phyloP scores from a whole-genome alignment of 2,888 invertebrate genomes.

The Ophraella communa region DNA sequence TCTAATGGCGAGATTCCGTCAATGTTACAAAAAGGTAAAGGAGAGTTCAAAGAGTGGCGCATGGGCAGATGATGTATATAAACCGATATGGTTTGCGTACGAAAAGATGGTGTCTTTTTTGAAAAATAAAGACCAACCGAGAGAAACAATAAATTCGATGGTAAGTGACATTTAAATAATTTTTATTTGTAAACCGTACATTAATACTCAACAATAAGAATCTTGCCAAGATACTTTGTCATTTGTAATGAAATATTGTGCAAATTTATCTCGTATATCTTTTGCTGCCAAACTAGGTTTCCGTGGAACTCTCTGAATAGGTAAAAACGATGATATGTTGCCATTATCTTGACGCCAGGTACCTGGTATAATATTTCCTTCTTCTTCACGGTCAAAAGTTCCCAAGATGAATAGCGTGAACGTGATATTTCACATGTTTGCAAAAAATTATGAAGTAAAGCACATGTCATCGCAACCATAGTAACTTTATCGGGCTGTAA shows the following conservation, averaged over 20 bases:
- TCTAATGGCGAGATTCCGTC: slow-evolving; percentile 48
- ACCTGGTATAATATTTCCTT: slow-evolving; percentile 18
- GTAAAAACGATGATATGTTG: slow-evolving; percentile 10
- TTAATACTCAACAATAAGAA: too few species aligned
- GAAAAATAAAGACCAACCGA: not conserved
- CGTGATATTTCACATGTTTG: slow-evolving; percentile 17
- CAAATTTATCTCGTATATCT: not conserved
- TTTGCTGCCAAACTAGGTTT: slow-evolving; percentile 12
- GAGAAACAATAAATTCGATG: slow-evolving; percentile 8
- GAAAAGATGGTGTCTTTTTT: slow-evolving; percentile 10
- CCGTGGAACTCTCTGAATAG: slow-evolving; percentile 15
- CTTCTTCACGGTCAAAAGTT: slow-evolving; percentile 23
- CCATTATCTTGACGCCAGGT: slow-evolving; percentile 20
- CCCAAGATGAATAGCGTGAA: slow-evolving; percentile 13
- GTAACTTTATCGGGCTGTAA: too few species aligned
- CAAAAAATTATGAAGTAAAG: slow-evolving; percentile 27
- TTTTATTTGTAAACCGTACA: not conserved
- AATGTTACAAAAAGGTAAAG: not conserved
- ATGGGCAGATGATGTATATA: not conserved
- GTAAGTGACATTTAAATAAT: not conserved
- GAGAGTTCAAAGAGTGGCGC: not conserved
- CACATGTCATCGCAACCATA: too few species aligned
- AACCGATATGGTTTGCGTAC: slow-evolving; percentile 12
- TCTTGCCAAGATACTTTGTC: too few species aligned
- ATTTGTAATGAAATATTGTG: too few species aligned